phyloP scores from a whole-genome alignment of 2,888 invertebrate genomes.

The Mythimna ferrago region DNA sequence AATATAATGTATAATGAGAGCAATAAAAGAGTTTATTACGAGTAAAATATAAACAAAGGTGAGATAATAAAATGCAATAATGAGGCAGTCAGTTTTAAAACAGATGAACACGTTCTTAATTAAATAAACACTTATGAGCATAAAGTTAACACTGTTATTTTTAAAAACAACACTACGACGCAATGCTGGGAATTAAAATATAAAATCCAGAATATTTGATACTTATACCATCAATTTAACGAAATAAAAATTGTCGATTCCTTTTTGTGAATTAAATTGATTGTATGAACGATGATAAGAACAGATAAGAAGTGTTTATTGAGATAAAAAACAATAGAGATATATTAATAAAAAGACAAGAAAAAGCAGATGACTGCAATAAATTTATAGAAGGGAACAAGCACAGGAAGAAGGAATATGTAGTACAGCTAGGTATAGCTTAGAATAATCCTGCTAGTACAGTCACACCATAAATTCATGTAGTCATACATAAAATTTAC shows the following conservation, averaged over 20 bases:
- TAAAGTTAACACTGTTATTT: conserved; percentile 30
- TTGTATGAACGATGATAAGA: too few relatives aligned
- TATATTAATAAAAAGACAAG: too few relatives aligned
- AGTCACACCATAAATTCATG: conserved; percentile 32
- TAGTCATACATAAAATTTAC: conserved; percentile 73
- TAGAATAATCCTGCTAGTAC: conserved; percentile 14
- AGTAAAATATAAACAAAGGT: conserved; percentile 39
- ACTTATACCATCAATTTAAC: too few relatives aligned
- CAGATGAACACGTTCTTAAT: conserved; percentile 42
- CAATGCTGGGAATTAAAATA: background rate
- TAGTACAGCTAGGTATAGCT: background rate
- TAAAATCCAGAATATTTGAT: background rate
- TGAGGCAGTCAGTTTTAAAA: conserved; percentile 45
- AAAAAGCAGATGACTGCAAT: too few relatives aligned
- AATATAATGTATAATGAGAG: conserved; percentile 12
- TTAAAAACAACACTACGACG: background rate
- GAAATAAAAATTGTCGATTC: too few relatives aligned
- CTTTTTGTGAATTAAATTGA: too few relatives aligned
- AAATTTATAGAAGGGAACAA: too few relatives aligned
- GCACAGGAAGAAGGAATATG: too few relatives aligned
- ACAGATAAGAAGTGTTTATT: too few relatives aligned
- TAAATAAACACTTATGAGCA: conserved; percentile 47
- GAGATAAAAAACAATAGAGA: too few relatives aligned
- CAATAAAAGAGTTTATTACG: conserved; percentile 38
- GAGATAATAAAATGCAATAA: conserved; percentile 55